Evolutionary conservation across 1,140 invertebrate genomes (phyloP).

Genomic region (Drosophila cardini): DNA sequence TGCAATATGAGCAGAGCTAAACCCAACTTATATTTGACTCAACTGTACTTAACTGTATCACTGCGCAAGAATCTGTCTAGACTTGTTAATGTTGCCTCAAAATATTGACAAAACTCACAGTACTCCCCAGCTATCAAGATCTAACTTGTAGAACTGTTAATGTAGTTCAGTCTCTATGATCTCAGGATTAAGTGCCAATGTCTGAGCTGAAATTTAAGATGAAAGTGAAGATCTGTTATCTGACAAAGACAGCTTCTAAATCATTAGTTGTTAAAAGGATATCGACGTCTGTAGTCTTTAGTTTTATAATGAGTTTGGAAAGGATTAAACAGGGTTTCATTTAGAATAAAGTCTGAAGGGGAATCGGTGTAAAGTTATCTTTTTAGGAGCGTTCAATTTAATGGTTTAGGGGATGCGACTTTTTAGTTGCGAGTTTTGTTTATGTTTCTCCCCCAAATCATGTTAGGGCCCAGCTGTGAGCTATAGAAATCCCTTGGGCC

Average conservation of each 20-base stretch:
- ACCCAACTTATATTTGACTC: background rate
- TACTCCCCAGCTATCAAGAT: slow-evolving; percentile 16
- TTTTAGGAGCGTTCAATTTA: slow-evolving; percentile 36
- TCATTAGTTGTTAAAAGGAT: slow-evolving; percentile 33
- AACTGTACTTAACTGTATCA: slow-evolving; percentile 23
- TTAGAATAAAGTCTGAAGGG: slow-evolving; percentile 11
- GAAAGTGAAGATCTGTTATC: slow-evolving; percentile 27
- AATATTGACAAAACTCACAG: slow-evolving; percentile 31
- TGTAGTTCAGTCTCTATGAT: slow-evolving; percentile 10
- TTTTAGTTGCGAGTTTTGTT: slow-evolving; percentile 38
- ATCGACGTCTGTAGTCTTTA: slow-evolving; percentile 30
- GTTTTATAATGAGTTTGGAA: slow-evolving; percentile 38
- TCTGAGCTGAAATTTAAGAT: slow-evolving; percentile 21
- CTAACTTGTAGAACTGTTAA: background rate
- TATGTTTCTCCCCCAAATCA: slow-evolving; percentile 25
- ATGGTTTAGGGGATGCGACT: slow-evolving; percentile 17
- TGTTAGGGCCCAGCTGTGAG: slow-evolving; percentile 46
- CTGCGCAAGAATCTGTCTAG: background rate
- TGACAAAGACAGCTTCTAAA: slow-evolving; percentile 28
- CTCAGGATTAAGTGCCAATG: background rate
- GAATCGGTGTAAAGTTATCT: slow-evolving; percentile 17
- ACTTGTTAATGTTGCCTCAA: slow-evolving; percentile 25
- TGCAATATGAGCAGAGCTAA: background rate
- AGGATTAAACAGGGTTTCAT: slow-evolving; percentile 25
- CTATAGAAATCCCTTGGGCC: slow-evolving; percentile 58